These are phyloP conservation scores for Echiichthys vipera DNA, from an alignment of 2,797 vertebrate genomes.

Conservation along the genomic window DNA sequence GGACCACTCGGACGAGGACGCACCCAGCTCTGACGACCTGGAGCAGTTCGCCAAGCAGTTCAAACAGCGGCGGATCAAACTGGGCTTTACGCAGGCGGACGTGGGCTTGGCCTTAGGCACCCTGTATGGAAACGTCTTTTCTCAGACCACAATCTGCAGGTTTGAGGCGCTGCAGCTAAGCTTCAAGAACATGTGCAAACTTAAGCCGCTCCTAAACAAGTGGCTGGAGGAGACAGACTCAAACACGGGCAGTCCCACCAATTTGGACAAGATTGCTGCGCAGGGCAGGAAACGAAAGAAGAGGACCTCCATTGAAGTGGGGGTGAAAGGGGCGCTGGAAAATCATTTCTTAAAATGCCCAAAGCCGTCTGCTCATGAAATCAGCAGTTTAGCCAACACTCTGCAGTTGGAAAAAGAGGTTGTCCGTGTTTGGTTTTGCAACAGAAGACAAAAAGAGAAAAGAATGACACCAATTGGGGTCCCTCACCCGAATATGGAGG, in stretches of 20 bases:
- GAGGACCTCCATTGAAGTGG: constrained; percentile 99
- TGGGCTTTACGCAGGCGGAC: constrained; percentile 97
- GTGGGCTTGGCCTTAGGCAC: constrained; percentile 96
- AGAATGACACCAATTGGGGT: constrained; percentile 97
- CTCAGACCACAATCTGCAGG: constrained; percentile 97
- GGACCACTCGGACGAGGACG: constrained; percentile 95
- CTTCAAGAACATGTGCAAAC: constrained; percentile 99
- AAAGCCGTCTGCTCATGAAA: constrained; percentile 99
- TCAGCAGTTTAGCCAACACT: constrained; percentile 95
- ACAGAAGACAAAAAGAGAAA: constrained; percentile 99
- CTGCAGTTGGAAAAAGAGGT: constrained; percentile 99
- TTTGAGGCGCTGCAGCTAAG: constrained; percentile 97
- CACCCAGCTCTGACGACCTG: constrained; percentile 96
- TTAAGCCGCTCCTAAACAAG: constrained; percentile 97
- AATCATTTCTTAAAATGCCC: constrained; percentile 99
- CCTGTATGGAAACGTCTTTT: constrained; percentile 96
- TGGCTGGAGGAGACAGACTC: constrained; percentile 99
- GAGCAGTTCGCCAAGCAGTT: constrained; percentile 98
- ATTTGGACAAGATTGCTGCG: constrained; percentile 99
- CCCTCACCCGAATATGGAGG: constrained; percentile 97
- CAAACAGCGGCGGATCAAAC: constrained; percentile 96
- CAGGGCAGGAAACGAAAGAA: constrained; percentile 99
- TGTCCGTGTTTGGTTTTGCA: constrained; percentile 99
- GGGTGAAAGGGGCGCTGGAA: constrained; percentile 98
- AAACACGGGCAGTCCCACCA: constrained; percentile 97